A percentile compares a stretch with the other conserved stretches of the same genome.
Evolutionary conservation across 2,113 vertebrate species (phyloP).

Genomic region (Ursus arctos): DNA sequence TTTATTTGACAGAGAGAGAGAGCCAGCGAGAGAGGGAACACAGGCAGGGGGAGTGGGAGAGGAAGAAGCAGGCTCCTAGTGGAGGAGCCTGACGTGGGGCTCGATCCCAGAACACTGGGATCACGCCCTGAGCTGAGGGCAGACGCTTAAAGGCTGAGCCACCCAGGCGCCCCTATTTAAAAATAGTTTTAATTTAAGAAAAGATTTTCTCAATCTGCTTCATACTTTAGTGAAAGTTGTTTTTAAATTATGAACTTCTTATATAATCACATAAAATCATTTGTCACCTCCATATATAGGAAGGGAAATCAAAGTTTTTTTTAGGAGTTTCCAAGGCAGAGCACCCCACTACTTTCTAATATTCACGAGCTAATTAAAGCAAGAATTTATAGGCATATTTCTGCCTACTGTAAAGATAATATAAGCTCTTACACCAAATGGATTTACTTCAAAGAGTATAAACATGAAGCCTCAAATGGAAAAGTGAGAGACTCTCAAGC

Average conservation of each 20-base stretch:
- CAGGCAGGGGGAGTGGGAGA: no score
- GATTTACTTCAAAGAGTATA: constrained; percentile 19
- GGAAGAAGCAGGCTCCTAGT: no score
- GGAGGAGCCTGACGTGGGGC: no score
- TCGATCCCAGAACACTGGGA: no score
- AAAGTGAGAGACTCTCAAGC: neutral
- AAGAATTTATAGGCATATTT: neutral
- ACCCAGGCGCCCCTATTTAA: neutral
- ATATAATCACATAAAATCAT: neutral
- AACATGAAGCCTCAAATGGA: neutral
- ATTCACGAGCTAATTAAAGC: neutral
- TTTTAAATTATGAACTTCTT: constrained; percentile 28
- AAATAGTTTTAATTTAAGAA: neutral
- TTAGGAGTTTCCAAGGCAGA: constrained; percentile 12
- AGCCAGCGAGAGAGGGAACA: no score
- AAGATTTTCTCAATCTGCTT: constrained; percentile 9
- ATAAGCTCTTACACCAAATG: neutral
- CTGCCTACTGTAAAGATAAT: neutral
- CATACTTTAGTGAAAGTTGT: neutral
- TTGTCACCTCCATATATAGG: neutral
- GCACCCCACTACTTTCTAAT: neutral
- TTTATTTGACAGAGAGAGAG: no score
- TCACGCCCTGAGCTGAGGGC: no score
- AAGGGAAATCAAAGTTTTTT: constrained; percentile 9
- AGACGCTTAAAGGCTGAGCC: no score